phyloP scores from a whole-genome alignment of 1,140 invertebrate species.

The Ctenoplectra terminalis region DNA sequence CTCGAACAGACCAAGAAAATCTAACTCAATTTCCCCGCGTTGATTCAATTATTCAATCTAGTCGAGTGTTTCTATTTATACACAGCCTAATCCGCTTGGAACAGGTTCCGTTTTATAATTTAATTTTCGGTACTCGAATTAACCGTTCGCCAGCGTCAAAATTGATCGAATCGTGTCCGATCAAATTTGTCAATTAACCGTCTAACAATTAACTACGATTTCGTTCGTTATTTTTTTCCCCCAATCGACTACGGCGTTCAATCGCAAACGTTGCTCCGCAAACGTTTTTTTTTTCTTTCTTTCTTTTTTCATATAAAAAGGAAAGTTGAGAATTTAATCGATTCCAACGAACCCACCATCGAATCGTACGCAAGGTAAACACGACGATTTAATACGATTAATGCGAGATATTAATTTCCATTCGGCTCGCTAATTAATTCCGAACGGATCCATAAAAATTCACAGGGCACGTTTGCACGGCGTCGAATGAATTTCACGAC shows the following conservation, averaged over 20 bases:
- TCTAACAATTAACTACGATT: not conserved
- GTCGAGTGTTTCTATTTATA: conserved; percentile 18
- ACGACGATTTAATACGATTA: not conserved
- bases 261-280: too few relatives aligned
- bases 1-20: not conserved
- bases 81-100: not conserved
- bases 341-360: not conserved
- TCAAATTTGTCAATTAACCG: conserved; percentile 5
- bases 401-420: not conserved
- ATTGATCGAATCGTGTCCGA: not conserved
- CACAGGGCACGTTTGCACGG: conserved; percentile 11
- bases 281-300: not conserved
- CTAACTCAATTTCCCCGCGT: not conserved
- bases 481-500: conserved; percentile 33
- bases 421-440: conserved; percentile 10
- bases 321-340: not conserved
- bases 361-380: not conserved
- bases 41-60: conserved; percentile 14
- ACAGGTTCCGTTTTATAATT: not conserved
- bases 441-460: conserved; percentile 22
- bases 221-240: not conserved
- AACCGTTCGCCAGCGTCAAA: not conserved
- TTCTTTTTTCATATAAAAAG: not conserved
- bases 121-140: conserved; percentile 12
- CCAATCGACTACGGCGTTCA: too few relatives aligned